Base-by-base conservation (phyloP, 2,888 invertebrate genomes). In the Rhimphoctona megacephalus region DNA sequence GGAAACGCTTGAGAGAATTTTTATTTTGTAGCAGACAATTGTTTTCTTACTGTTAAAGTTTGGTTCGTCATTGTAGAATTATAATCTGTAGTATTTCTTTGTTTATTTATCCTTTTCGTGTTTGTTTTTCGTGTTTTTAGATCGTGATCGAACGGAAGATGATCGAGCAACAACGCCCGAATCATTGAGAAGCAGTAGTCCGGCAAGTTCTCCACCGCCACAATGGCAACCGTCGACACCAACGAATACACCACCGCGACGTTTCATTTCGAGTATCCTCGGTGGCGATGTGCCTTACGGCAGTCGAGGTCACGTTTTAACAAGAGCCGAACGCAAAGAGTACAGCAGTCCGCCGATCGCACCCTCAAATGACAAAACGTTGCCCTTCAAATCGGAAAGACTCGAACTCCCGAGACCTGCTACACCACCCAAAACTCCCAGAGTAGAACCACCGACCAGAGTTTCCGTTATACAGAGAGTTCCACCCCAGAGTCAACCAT, bases 401-500 rank as follows among this genome's bases (percentile, higher is more conserved):
- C 86, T 94, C 64, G 93, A 93, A 73, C 80, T 94, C 0, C 94
- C 94, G 8, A 91, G 93, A 93, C 90, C 94, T 89, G 94, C 96
- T 49, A 96, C 96, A 14, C 97, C 97, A 84, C 96, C 96, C 86
- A 96, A 96, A 52, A 95, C 95, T 33, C 95, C 96, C n/a, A 90
- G 92, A 6, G 91, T 93, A 46, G 96, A 96, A 90, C 96, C 95
- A 89, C 97, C 96, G 85, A 96, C 96, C 22, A 96, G 96, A 90
- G 97, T 97, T 70, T 98, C 98, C 85, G 98, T 98, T 7, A 98
- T 98, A 91, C 97, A 98, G 92, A 96, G 98, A 94, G 97, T 97
- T 79, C 98, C 98, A 39, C 90, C 94, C 0, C 93, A 94, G 85
- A 90, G 91, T 22, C 93, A 94, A 86, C 88, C 90, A 64, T 89